phyloP scores from a whole-genome alignment of 2,888 invertebrate species.

The Kuschelorhynchus macadamiae region DNA sequence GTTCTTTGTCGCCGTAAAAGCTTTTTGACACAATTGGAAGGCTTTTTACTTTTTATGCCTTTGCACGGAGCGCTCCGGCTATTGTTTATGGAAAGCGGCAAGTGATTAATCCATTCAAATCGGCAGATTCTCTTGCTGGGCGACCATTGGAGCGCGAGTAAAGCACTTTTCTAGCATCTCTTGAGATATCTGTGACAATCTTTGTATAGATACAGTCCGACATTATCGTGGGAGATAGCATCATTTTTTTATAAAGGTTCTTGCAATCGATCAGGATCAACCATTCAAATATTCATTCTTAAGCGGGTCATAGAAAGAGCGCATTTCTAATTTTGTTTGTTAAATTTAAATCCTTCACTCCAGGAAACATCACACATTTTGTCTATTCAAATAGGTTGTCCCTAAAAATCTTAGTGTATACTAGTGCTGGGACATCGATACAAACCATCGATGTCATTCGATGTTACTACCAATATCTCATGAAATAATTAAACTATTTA shows the following conservation, averaged over 20 bases:
- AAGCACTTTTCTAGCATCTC: conserved; percentile 40
- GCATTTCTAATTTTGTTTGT: too few relatives aligned
- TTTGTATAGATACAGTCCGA: conserved; percentile 44
- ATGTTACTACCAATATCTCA: too few relatives aligned
- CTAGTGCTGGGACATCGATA: too few relatives aligned
- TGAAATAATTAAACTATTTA: too few relatives aligned
- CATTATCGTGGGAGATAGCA: conserved; percentile 41
- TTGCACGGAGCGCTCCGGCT: conserved; percentile 59
- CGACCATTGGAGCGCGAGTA: conserved; percentile 57
- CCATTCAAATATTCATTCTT: conserved; percentile 48
- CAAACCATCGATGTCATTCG: too few relatives aligned
- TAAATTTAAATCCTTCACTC: too few relatives aligned
- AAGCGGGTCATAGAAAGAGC: too few relatives aligned
- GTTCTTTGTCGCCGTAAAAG: conserved; percentile 69
- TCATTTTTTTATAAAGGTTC: conserved; percentile 20
- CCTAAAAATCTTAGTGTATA: too few relatives aligned
- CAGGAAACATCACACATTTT: too few relatives aligned
- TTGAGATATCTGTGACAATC: conserved; percentile 48
- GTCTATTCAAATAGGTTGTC: too few relatives aligned
- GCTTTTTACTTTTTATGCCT: conserved; percentile 57
- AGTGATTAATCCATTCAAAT: conserved; percentile 62
- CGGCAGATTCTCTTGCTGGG: conserved; percentile 57
- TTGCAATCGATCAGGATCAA: conserved; percentile 13
- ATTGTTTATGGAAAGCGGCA: conserved; percentile 61
- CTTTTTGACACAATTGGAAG: conserved; percentile 69